These are phyloP conservation scores for Picus viridis DNA, from an alignment of 2,797 vertebrate species.

Conservation along the genomic window DNA sequence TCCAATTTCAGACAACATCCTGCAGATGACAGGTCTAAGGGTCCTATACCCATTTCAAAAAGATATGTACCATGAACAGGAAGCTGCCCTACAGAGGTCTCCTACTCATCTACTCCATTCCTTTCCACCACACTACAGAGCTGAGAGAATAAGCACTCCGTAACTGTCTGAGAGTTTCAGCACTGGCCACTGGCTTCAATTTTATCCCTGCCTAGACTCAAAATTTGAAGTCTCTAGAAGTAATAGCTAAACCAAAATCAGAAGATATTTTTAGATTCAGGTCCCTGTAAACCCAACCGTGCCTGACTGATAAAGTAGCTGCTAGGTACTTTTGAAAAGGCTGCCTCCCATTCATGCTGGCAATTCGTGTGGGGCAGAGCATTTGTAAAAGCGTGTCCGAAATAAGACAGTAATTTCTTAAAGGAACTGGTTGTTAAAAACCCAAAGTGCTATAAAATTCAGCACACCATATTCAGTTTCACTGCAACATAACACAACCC, in stretches of 20 bases:
- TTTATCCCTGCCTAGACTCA: neutral
- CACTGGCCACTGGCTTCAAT: neutral
- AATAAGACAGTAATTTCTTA: neutral
- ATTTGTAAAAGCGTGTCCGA: neutral
- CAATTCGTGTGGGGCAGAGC: neutral
- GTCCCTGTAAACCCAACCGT: neutral
- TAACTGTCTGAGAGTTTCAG: neutral
- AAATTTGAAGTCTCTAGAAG: neutral
- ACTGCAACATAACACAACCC: no score
- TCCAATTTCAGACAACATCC: neutral
- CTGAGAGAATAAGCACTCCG: neutral
- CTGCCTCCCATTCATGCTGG: neutral
- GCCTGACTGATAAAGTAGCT: neutral
- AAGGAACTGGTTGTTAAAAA: no score
- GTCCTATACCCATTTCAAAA: neutral
- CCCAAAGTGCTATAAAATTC: no score
- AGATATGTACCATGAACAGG: neutral
- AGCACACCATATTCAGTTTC: no score
- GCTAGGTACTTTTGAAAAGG: neutral
- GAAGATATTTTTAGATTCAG: neutral
- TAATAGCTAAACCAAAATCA: neutral
- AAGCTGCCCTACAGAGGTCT: neutral
- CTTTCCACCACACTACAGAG: neutral
- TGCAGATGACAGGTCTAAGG: neutral
- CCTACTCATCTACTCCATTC: neutral